Conservation (phyloP, 2,113 vertebrate species). For the Phocoena phocoena region DNA sequence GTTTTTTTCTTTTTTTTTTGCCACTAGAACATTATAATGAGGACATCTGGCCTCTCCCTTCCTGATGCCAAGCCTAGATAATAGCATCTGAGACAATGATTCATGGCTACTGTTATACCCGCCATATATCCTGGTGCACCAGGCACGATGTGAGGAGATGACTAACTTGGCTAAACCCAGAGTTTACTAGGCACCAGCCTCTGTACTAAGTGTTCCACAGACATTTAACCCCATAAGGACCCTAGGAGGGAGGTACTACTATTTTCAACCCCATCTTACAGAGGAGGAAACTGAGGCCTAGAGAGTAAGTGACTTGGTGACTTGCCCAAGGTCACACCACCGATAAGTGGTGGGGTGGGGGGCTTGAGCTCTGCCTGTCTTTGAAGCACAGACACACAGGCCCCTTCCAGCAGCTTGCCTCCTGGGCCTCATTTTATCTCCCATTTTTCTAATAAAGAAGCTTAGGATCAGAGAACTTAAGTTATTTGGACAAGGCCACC, state of each 20-base stretch:
- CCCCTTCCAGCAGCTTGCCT: background rate
- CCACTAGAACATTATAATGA: background rate
- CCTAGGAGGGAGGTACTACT: background rate
- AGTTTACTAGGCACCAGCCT: background rate
- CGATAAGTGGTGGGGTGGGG: background rate
- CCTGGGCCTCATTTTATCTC: background rate
- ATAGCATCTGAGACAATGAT: background rate
- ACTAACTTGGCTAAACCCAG: background rate
- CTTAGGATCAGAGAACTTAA: background rate
- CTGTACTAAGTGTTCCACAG: background rate
- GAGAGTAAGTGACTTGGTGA: background rate
- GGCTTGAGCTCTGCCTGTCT: background rate
- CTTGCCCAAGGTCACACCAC: background rate
- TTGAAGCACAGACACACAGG: background rate
- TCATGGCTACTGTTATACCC: background rate
- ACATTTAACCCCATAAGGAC: background rate
- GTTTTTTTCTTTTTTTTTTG: background rate
- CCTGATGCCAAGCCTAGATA: background rate
- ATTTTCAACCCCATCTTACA: background rate
- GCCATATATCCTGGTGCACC: accelerated
- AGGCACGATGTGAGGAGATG: background rate
- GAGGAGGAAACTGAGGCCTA: background rate
- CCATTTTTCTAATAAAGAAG: background rate
- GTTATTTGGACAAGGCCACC: background rate
- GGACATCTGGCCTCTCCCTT: background rate